Evolutionary conservation across 2,888 invertebrate genomes (phyloP).

Genomic region (Iphiclides podalirius): DNA sequence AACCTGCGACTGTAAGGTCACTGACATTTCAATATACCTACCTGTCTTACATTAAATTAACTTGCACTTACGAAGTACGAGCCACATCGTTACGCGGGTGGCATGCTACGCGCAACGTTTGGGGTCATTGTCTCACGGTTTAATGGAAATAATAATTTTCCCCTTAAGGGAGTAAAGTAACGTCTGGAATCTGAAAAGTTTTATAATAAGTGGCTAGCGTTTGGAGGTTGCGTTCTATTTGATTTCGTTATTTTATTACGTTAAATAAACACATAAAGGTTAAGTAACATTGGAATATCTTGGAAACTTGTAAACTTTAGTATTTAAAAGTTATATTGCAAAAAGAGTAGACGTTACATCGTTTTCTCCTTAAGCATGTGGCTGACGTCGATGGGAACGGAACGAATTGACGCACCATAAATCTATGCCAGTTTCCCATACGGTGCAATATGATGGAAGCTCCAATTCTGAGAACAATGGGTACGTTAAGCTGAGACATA

Average conservation of each 20-base stretch:
- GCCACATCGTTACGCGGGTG: slow-evolving; percentile 8
- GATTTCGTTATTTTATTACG: too few relatives aligned
- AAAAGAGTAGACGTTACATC: background rate
- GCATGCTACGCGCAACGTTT: slow-evolving; percentile 11
- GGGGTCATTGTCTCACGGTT: slow-evolving; percentile 17
- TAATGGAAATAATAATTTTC: background rate
- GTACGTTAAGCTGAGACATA: slow-evolving; percentile 33
- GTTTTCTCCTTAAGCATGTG: slow-evolving; percentile 1
- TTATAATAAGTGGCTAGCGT: too few relatives aligned
- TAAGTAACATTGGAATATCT: too few relatives aligned
- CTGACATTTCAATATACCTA: slow-evolving; percentile 53
- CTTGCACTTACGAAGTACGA: slow-evolving; percentile 19
- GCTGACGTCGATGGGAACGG: slow-evolving; percentile 6
- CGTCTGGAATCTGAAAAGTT: too few relatives aligned
- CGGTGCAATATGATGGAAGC: slow-evolving; percentile 16
- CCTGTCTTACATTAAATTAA: slow-evolving; percentile 30
- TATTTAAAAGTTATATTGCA: too few relatives aligned
- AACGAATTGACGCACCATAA: slow-evolving; percentile 3
- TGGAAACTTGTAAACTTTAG: too few relatives aligned
- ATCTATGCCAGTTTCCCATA: slow-evolving; percentile 11
- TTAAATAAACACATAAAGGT: too few relatives aligned
- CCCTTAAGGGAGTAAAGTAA: too few relatives aligned
- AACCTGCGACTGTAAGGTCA: slow-evolving; percentile 61
- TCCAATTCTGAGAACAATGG: slow-evolving; percentile 35
- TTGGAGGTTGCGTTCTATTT: too few relatives aligned